These are phyloP conservation scores for Metallyticus violacea DNA, from an alignment of 2,888 invertebrate genomes.

Conservation along the genomic window DNA sequence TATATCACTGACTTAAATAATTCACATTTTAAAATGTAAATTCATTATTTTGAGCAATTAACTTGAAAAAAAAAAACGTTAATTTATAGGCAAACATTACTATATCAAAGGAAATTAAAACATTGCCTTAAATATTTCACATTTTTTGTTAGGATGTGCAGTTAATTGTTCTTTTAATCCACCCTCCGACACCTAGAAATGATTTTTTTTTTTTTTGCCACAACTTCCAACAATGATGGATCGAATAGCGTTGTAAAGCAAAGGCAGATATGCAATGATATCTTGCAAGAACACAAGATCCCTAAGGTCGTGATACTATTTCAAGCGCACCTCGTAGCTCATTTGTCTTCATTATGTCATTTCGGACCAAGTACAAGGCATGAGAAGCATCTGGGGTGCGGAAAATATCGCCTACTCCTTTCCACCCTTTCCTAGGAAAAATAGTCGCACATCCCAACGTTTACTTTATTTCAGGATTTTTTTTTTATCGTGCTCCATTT, in stretches of 20 bases:
- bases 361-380: not conserved
- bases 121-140: no score
- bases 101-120: no score
- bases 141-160: no score
- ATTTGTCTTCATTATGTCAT: not conserved
- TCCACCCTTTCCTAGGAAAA: not conserved
- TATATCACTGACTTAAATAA: no score
- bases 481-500: not conserved
- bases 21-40: no score
- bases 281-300: not conserved
- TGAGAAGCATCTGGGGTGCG: not conserved
- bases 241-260: not conserved
- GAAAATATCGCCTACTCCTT: not conserved
- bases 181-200: no score
- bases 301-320: not conserved
- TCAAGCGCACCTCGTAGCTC: not conserved
- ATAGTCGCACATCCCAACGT: not conserved
- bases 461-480: not conserved
- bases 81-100: no score
- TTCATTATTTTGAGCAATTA: no score
- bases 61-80: no score
- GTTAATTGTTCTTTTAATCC: no score
- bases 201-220: no score
- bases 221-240: no score
- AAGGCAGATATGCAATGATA: not conserved